Percentiles rank a stretch among this genome's conserved stretches.
Evolutionary conservation across 2,797 vertebrate genomes (phyloP).

Genomic region (Nannoperca australis): DNA sequence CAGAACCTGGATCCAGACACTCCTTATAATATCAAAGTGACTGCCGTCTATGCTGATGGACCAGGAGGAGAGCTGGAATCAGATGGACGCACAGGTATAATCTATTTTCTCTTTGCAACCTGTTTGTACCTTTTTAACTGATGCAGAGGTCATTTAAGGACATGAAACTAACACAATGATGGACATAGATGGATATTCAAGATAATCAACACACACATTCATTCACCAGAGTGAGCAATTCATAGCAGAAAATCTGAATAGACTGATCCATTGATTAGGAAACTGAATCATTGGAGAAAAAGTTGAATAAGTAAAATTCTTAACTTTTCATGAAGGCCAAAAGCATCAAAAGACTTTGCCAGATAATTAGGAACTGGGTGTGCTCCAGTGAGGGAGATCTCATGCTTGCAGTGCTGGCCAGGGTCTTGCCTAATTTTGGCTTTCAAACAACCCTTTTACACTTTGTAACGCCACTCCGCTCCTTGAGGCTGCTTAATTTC

Average conservation of each 20-base stretch:
- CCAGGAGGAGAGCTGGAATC: constrained; percentile 92
- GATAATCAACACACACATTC: not conserved
- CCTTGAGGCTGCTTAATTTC: constrained; percentile 16
- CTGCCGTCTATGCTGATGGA: constrained; percentile 92
- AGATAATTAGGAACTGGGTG: constrained; percentile 62
- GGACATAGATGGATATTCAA: not conserved
- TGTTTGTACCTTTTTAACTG: not conserved
- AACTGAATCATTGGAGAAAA: constrained; percentile 41
- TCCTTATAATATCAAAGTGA: constrained; percentile 94
- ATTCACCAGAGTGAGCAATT: constrained; percentile 1
- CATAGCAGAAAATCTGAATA: constrained; percentile 46
- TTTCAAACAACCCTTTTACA: constrained; percentile 50
- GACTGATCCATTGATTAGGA: constrained; percentile 51
- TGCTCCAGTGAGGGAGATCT: constrained; percentile 44
- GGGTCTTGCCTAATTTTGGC: constrained; percentile 49
- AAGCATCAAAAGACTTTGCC: constrained; percentile 47
- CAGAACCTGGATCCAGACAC: constrained; percentile 94
- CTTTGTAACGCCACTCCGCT: constrained; percentile 5
- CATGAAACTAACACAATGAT: not conserved
- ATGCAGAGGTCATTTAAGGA: constrained; percentile 10
- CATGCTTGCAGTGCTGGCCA: constrained; percentile 36
- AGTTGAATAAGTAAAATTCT: constrained; percentile 47
- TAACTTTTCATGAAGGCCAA: constrained; percentile 49
- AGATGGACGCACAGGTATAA: constrained; percentile 93
- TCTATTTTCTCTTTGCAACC: not conserved